Conservation (phyloP, 2,797 vertebrate species). For the Micrastur ruficollis region DNA sequence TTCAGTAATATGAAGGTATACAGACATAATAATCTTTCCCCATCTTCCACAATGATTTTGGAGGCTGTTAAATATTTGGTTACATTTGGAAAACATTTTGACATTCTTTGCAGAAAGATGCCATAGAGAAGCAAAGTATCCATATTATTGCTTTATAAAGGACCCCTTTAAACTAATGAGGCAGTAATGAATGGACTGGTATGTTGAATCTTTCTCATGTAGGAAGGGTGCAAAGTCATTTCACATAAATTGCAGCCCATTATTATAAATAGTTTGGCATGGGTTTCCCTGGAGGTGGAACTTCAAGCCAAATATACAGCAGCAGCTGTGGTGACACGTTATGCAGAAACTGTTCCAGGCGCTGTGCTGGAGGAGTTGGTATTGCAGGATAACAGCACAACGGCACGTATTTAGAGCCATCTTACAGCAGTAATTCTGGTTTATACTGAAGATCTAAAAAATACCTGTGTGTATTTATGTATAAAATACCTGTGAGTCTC, state of each 20-base stretch:
- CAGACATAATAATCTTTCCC: not conserved
- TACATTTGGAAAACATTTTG: not conserved
- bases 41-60: not conserved
- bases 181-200: slow-evolving; percentile 12
- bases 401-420: not conserved
- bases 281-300: slow-evolving; percentile 33
- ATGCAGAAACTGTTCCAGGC: not conserved
- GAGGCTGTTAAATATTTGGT: not conserved
- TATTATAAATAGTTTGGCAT: slow-evolving; percentile 33
- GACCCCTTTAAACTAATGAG: slow-evolving; percentile 19
- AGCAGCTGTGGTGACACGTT: slow-evolving; percentile 17
- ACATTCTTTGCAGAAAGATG: not conserved
- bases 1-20: not conserved
- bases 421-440: not conserved
- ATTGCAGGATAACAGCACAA: not conserved
- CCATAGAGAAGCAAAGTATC: not conserved
- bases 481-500: not conserved
- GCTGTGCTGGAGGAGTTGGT: not conserved
- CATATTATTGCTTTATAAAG: slow-evolving; percentile 24
- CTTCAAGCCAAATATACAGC: not conserved
- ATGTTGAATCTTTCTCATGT: not conserved
- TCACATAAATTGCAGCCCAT: slow-evolving; percentile 10
- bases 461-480: not conserved
- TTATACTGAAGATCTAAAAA: not conserved
- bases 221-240: slow-evolving; percentile 16